Conservation (phyloP, 1,140 invertebrate species). For the Caenorhabditis inopinata region DNA sequence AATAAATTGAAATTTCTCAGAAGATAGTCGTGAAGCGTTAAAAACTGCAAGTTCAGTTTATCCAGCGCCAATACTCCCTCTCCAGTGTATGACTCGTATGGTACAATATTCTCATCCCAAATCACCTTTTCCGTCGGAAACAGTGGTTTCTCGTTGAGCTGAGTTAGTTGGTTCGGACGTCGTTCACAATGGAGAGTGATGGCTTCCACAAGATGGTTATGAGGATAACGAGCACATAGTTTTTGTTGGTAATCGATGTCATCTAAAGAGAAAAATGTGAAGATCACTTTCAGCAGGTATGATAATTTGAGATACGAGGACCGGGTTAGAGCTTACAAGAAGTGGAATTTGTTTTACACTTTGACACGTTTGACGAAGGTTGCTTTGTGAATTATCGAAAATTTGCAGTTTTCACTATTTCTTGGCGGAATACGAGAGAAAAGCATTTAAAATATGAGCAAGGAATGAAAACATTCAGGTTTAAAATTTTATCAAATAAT, state of each 20-base stretch:
- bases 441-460: too few species aligned
- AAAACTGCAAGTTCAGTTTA: constrained; percentile 95
- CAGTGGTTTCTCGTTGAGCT: constrained; percentile 93
- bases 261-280: too few species aligned
- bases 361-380: too few species aligned
- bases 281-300: too few species aligned
- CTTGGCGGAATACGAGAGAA: too few species aligned
- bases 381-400: too few species aligned
- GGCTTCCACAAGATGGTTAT: constrained; percentile 51
- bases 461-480: too few species aligned
- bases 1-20: constrained; percentile 96
- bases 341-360: too few species aligned
- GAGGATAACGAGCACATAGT: constrained; percentile 18
- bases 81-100: constrained; percentile 91
- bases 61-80: constrained; percentile 84
- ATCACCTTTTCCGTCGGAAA: constrained; percentile 97
- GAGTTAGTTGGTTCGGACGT: constrained; percentile 85
- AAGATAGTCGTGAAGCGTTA: constrained; percentile 96
- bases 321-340: too few species aligned
- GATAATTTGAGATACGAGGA: too few species aligned
- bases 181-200: constrained; percentile 78
- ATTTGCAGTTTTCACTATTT: not conserved
- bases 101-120: constrained; percentile 98
- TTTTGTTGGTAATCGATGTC: not conserved
- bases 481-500: too few species aligned